Evolutionary conservation across 2,113 vertebrate genomes (phyloP).

Genomic region (Periophthalmus modestus): DNA sequence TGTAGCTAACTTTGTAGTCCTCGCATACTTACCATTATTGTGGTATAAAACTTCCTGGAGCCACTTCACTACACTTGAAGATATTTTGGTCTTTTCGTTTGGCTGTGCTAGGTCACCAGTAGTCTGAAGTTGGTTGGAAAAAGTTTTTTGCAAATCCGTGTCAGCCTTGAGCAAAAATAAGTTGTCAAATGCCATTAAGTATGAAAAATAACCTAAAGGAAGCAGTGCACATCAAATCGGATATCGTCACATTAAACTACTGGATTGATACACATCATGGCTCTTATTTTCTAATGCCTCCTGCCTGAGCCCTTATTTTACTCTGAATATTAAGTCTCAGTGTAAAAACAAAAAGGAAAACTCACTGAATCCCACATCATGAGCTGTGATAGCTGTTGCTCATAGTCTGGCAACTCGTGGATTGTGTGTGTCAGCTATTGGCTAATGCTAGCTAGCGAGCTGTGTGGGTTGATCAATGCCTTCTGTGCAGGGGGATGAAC

Average conservation of each 20-base stretch:
- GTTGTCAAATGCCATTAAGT: neutral
- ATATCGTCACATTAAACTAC: conserved; percentile 4
- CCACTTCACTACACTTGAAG: neutral
- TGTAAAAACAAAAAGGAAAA: too few relatives aligned
- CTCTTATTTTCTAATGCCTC: neutral
- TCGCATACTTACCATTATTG: neutral
- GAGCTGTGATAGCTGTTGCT: conserved; percentile 20
- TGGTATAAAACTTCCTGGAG: neutral
- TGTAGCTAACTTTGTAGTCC: neutral
- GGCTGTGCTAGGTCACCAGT: neutral
- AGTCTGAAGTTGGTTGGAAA: neutral
- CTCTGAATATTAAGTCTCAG: neutral
- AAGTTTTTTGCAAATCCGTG: neutral
- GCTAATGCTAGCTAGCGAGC: conserved; percentile 43
- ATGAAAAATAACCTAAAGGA: conserved; percentile 2
- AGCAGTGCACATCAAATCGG: neutral
- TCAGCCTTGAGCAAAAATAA: conserved; percentile 1
- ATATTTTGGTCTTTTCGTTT: neutral
- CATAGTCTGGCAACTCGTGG: conserved; percentile 34
- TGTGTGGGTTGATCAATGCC: conserved; percentile 37
- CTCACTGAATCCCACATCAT: conserved; percentile 3
- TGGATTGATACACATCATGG: neutral
- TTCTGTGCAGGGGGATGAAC: conserved; percentile 34
- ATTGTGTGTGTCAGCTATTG: conserved; percentile 44
- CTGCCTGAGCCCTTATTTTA: neutral